Evolutionary conservation across 1,140 invertebrate genomes (phyloP), one percentile per base, ranked within the genome.

Genomic region (Drosophila albomicans): DNA sequence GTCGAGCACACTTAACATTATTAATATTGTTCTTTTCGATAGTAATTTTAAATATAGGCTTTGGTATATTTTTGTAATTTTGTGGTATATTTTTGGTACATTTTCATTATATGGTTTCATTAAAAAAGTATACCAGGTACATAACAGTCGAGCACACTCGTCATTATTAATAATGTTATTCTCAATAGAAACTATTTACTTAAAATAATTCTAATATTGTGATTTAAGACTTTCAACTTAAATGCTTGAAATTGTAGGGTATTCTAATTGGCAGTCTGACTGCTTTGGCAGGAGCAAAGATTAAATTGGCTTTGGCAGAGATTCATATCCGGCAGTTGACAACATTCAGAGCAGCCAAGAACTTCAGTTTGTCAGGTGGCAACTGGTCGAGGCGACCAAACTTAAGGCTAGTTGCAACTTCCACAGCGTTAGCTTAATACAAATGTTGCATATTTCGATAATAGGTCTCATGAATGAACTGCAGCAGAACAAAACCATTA

Each of bases 311-410:
- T 28, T 58, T 59, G 41, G 13, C 15, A 25, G 13, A 59, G 46
- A 41, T 65, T 75, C 68, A 75, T 76, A 65, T 76, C 68, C 73
- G 15, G 30, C 61, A 16, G 46, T 32, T 59, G 61, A 76, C 30
- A 58, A 49, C 16, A 62, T 63, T 30, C 51, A 11, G 16, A 58
- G 5, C 38, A 28, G 58, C 32, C 32, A 48, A 16, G 15, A 13
- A 41, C 68, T 48, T 56, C n/a, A 71, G 41, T 41, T 63, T 54
- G 51, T 61, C 45, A 52, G 54, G 52, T 43, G 25, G 13, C 25
- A 8, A 32, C 6, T 32, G 5, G 32, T 5, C 5, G 32, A 5
- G 5, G 32, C 32, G 7, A 32, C 32, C 32, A 7, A 38, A 25
- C 20, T 25, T 25, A 25, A 25, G 20, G 20, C 20, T 25, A 49